Evolutionary conservation across 2,888 invertebrate genomes (phyloP).

Genomic region (Eristalis intricaria): DNA sequence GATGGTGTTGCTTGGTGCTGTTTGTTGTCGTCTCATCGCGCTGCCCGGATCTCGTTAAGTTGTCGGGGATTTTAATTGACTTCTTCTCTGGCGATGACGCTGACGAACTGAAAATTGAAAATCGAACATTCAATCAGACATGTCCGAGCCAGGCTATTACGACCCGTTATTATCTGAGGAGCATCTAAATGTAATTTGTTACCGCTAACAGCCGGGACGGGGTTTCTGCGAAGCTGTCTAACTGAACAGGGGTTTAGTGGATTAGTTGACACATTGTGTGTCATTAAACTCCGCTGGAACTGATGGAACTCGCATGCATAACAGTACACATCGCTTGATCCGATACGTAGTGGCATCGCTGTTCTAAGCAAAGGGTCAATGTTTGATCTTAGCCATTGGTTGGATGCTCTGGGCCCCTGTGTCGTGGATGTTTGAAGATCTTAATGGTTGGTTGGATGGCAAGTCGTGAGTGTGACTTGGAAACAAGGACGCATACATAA

Average conservation of each 20-base stretch:
- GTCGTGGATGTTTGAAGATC: background rate
- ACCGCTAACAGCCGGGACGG: background rate
- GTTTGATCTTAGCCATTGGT: background rate
- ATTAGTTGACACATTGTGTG: background rate
- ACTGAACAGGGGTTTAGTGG: background rate
- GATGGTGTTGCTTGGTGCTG: background rate
- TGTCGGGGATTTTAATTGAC: background rate
- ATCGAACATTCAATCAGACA: background rate
- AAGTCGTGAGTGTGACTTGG: conserved; percentile 1
- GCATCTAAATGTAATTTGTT: background rate
- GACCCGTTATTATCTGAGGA: background rate
- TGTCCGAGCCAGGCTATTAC: background rate
- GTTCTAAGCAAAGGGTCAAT: background rate
- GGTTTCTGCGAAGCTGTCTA: background rate
- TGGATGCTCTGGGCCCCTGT: background rate
- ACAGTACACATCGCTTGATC: background rate
- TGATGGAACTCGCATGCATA: background rate
- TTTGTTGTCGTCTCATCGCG: background rate
- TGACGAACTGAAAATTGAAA: background rate
- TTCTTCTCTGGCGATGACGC: background rate
- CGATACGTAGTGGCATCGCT: background rate
- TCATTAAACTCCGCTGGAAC: background rate
- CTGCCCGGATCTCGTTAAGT: background rate
- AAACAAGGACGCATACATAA: background rate
- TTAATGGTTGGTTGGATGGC: background rate